phyloP scores from a whole-genome alignment of 2,888 invertebrate genomes.

The Sphinx pinastri region DNA sequence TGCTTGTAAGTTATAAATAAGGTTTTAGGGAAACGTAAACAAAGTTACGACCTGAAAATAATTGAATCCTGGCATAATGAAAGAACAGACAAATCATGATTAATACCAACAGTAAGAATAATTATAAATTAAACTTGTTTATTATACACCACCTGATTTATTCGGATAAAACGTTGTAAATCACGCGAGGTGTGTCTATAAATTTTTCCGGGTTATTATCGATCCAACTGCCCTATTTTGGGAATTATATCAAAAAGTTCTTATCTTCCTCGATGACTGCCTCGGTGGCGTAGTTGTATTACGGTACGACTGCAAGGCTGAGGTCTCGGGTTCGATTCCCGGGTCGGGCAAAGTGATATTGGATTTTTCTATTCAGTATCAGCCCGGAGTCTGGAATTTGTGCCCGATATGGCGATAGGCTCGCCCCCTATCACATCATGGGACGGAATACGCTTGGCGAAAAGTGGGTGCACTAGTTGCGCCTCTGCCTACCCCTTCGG shows the following conservation, averaged over 20 bases:
- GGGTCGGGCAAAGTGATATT: no score
- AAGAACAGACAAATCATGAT: not conserved
- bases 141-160: not conserved
- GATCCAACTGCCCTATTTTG: not conserved
- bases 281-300: not conserved
- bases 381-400: no score
- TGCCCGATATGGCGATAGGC: no score
- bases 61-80: not conserved
- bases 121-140: not conserved
- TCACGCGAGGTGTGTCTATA: not conserved
- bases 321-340: no score
- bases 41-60: not conserved
- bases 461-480: no score
- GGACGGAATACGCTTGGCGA: no score
- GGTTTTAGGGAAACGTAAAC: no score
- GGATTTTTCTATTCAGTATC: no score
- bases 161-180: not conserved
- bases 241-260: not conserved
- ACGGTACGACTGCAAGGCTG: no score
- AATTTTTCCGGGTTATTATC: not conserved
- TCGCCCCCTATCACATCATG: no score
- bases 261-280: not conserved
- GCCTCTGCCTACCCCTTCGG: no score
- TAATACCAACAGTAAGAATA: not conserved
- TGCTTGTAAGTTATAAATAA: no score